Evolutionary conservation across 1,140 invertebrate species (phyloP), one percentile per base, ranked within the genome.

Genomic region (Scaptomyza montana): DNA sequence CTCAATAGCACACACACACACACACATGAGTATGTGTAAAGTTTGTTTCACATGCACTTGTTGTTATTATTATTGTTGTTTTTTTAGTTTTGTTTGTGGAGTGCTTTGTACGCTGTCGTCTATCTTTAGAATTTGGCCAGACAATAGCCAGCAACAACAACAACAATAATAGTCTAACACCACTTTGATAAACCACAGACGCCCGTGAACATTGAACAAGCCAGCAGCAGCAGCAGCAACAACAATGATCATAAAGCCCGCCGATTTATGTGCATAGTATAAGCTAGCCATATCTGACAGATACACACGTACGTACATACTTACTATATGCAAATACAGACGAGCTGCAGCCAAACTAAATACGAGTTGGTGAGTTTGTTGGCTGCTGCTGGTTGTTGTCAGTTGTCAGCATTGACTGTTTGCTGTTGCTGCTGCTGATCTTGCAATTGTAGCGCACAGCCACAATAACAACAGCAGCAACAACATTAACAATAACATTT

Each of bases 41-140:
- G 66, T 82, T 82, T 82, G 65, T 75, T 78, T 84, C 75, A 78
- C 80, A 82, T 75, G 76, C 80, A 82, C 79, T 82, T 82, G 80
- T 74, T 79, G 66, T 57, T 47, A 47, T 65, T 65, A 47, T 49
- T 53, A 47, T 41, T 62, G 62, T 8, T 77, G 61, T 16, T 25
- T 25, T 25, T 25, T 25, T 25, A 4, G 21, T 25, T 0, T 25
- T 25, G 55, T 65, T 67, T 49, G 46, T 19, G 57, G 6, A 19
- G 49, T 12, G 57, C 36, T 13, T 61, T 64, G 62, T 51, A 19
- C 57, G 59, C 57, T 63, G 63, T 77, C 53, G 62, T 60, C 74
- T 65, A 78, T 72, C 81, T 77, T 78, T 75, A 69, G 74, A 85
- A 78, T 75, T 86, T 67, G 81, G 74, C 60, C 81, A 86, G 81